Evolutionary conservation across 2,888 invertebrate species (phyloP).

Genomic region (Hydrotaea diabolus): DNA sequence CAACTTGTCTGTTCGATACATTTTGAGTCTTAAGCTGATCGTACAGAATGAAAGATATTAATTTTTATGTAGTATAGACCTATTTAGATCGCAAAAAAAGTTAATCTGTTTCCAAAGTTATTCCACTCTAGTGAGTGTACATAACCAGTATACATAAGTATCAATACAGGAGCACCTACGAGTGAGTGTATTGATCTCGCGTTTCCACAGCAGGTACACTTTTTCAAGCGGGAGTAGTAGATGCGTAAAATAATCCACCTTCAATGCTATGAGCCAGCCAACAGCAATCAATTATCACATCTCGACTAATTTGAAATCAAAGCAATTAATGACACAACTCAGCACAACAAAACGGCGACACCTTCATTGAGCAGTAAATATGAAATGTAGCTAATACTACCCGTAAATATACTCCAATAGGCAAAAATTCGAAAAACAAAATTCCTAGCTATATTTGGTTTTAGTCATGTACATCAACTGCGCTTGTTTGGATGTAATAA

Average conservation of each 20-base stretch:
- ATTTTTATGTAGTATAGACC: no score
- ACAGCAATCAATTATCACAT: conserved; percentile 68
- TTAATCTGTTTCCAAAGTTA: no score
- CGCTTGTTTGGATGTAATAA: conserved; percentile 9
- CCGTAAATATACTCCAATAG: conserved; percentile 3
- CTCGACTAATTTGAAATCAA: conserved; percentile 69
- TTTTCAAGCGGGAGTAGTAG: conserved; percentile 1
- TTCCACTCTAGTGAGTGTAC: no score
- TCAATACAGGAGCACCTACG: not conserved
- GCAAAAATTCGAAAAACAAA: conserved; percentile 22
- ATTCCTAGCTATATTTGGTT: conserved; percentile 1
- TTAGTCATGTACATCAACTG: conserved; percentile 19
- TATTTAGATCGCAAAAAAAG: no score
- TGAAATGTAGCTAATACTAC: conserved; percentile 5
- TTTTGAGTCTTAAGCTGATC: no score
- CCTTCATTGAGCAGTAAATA: conserved; percentile 15
- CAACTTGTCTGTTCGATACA: no score
- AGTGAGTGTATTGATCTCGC: not conserved
- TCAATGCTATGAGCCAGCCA: conserved; percentile 1
- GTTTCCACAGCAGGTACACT: not conserved
- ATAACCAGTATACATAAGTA: not conserved
- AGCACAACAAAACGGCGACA: conserved; percentile 4
- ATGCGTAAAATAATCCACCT: no score
- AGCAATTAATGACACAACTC: conserved; percentile 65
- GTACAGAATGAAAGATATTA: no score